Base-by-base conservation (phyloP, 2,113 vertebrate species). In the Thymallus thymallus region DNA sequence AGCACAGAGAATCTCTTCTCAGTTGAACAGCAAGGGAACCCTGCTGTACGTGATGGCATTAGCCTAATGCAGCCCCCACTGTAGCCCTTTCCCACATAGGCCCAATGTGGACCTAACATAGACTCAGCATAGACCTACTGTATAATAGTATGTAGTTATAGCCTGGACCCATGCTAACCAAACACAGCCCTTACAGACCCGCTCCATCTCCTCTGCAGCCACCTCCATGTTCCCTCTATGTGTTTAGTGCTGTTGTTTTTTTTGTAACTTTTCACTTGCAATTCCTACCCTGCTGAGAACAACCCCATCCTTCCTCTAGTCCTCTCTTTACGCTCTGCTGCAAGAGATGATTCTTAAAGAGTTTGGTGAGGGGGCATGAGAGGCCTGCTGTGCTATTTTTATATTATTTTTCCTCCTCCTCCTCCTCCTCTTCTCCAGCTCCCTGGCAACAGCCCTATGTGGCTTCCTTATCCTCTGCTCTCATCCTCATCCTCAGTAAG, bases 361-460 rank as follows among this genome's bases (percentile, higher is more conserved):
- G 46, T 18, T 51, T 18, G 48, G 16, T 18, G 63, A 14, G 12
- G 63, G 56, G 30, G 86, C 86, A 83, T 90, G 82, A 90, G 86
- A 85, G 71, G 81, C 86, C 82, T 26, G 83, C 88, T 88, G 86
- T 81, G 88, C 75, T 68, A 84, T 86, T 89, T 84, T 86, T 79
- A 88, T 88, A 86, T 88, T 88, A 83, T 88, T 86, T 87, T 88
- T 88, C 81, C 81, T 88, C 74, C 51, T 51, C 35, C 20, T 55
- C 22, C 58, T 74, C n/a, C n/a, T n/a, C n/a, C n/a, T 9, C 67
- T 78, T 85, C 46, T 45, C 81, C 84, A 23, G 6, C 13, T 2
- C 56, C 5, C 46, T 51, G 76, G 76, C 82, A 78, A 66, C 79
- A 79, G 82, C n/a, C 81, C 81, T 82, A 77, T 69, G 64, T 76